Conservation (phyloP, 2,113 vertebrate genomes). For the Scomber scombrus region DNA sequence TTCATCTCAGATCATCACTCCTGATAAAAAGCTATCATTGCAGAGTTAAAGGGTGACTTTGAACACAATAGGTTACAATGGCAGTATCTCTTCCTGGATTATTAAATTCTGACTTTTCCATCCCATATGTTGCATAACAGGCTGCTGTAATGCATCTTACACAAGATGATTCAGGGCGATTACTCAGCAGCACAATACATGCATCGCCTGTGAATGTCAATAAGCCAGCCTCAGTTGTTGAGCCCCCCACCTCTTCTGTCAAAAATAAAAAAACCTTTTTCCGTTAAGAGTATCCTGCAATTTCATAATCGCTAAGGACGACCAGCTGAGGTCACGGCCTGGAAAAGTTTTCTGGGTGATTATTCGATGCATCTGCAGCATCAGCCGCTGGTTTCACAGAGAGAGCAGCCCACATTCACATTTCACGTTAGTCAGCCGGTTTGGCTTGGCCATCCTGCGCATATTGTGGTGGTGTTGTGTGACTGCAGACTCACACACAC, state of each 20-base stretch:
- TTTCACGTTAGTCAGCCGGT: constrained; percentile 60
- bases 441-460: constrained; percentile 37
- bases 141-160: constrained; percentile 66
- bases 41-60: constrained; percentile 26
- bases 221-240: constrained; percentile 11
- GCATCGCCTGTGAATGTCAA: constrained; percentile 32
- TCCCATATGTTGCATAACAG: constrained; percentile 69
- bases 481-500: constrained; percentile 49
- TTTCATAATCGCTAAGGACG: constrained; percentile 23
- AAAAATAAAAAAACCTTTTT: neutral
- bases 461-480: constrained; percentile 55
- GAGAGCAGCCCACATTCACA: constrained; percentile 56
- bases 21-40: constrained; percentile 5
- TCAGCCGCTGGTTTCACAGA: constrained; percentile 35
- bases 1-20: neutral
- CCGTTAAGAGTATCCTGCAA: constrained; percentile 1
- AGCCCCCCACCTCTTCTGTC: constrained; percentile 10
- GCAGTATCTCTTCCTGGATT: constrained; percentile 59
- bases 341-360: constrained; percentile 22
- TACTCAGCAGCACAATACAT: constrained; percentile 57
- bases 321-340: constrained; percentile 3
- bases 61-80: constrained; percentile 20
- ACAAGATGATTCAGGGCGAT: constrained; percentile 72
- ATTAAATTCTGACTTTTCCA: constrained; percentile 51
- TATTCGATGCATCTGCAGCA: constrained; percentile 47